Base-by-base conservation (phyloP, 2,888 invertebrate species). In the Gymnocheta viridis region DNA sequence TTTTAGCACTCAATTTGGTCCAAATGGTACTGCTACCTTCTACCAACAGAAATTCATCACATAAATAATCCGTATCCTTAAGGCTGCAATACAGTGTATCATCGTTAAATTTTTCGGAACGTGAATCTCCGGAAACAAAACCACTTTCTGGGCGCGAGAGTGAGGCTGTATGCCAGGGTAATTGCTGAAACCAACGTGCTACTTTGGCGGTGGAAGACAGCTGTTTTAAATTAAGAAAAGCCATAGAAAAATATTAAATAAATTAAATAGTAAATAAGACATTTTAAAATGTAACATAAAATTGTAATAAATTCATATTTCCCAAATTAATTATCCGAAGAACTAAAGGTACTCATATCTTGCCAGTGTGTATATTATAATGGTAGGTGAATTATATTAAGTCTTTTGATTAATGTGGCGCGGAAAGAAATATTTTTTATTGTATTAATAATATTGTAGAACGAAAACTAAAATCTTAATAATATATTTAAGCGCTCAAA, bases 121-220 rank as follows among this genome's bases (percentile, higher is more conserved):
- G 93, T 76, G 94, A 94, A 74, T 93, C 93, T 29, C 95, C 95
- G 24, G 95, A 95, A 41, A 96, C 94, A 91, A 96, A 96, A 12
- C 96, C 96, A 89, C 96, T 96, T 91, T 96, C 96, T 0, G 95
- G 96, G 10, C 96, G 93, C 10, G 96, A 96, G 78, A 95, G 92
- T 17, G 95, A 94, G 12, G 94, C 93, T 83, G 91, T 91, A 67
- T 91, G 89, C 91, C 91, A 92, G 67, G 91, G 92, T 86, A 95
- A 92, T 86, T 96, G 94, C 85, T 96, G 95, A 91, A 96, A 96
- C 96, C 96, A 96, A 66, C 96, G 94, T 89, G 96, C 95, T 89
- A 96, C 95, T 93, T 96, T 96, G 82, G 96, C 96, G 85, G 94
- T 94, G 74, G 96, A 95, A 87, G 95, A 95, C 89, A 96, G 93